These are phyloP conservation scores for Tetragnatha versicolor DNA, from an alignment of 1,140 invertebrate species.

Conservation along the genomic window DNA sequence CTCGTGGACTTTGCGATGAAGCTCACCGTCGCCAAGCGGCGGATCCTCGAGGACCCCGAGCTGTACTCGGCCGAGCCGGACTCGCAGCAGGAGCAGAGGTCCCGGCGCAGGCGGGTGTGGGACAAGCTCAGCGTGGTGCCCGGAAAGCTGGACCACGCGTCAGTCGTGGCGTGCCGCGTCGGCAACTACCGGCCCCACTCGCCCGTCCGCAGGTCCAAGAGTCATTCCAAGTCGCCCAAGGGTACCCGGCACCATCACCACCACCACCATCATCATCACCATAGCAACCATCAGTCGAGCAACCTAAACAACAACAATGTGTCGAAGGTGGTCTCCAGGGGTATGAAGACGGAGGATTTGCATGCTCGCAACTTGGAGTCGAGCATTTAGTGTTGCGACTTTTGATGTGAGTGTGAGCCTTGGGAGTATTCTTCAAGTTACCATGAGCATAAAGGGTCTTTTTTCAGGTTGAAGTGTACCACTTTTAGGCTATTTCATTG, in stretches of 20 bases:
- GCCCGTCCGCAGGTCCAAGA: constrained; percentile 13
- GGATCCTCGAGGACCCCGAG: constrained; percentile 81
- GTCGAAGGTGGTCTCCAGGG: constrained; percentile 19
- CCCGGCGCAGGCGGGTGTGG: constrained; percentile 73
- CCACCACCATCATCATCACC: constrained; percentile 32
- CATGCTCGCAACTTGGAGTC: constrained; percentile 28
- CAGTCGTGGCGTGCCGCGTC: constrained; percentile 61
- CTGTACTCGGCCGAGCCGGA: constrained; percentile 71
- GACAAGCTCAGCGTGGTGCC: constrained; percentile 79
- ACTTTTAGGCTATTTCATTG: too few species aligned
- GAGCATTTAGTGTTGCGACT: too few species aligned
- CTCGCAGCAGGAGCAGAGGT: constrained; percentile 67
- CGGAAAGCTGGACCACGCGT: constrained; percentile 92
- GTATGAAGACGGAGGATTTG: constrained; percentile 39
- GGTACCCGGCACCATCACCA: constrained; percentile 21
- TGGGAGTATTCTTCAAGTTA: too few species aligned
- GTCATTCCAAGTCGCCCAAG: constrained; percentile 32
- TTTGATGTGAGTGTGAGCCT: too few species aligned
- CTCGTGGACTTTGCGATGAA: constrained; percentile 77
- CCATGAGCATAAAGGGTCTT: too few species aligned
- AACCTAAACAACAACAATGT: neutral
- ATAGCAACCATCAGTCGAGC: constrained; percentile 26
- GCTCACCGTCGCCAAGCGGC: constrained; percentile 76
- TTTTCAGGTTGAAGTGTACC: too few species aligned
- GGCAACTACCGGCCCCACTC: constrained; percentile 45